Evolutionary conservation across 2,113 vertebrate species (phyloP).

Genomic region (Mastomys natalensis): DNA sequence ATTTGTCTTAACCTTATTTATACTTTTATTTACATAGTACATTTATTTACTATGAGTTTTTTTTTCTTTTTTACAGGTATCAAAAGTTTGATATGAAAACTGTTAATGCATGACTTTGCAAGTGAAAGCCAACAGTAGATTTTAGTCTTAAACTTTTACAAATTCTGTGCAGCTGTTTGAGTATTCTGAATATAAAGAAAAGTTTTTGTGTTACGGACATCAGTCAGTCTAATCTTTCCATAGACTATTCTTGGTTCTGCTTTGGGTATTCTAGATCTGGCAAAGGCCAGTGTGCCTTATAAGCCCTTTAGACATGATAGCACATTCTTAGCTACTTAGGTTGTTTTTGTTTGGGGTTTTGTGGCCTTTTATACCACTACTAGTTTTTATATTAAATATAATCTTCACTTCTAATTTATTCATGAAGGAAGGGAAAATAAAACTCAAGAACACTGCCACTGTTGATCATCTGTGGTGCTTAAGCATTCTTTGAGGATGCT

Average conservation of each 20-base stretch:
- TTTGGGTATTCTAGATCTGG: conserved; percentile 28
- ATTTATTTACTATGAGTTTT: conserved; percentile 72
- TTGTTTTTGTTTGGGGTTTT: conserved; percentile 30
- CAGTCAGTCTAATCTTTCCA: conserved; percentile 58
- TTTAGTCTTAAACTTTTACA: conserved; percentile 71
- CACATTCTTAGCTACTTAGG: conserved; percentile 32
- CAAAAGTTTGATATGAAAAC: conserved; percentile 78
- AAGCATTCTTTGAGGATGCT: conserved; percentile 36
- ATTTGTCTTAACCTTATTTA: conserved; percentile 52
- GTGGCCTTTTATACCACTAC: not conserved
- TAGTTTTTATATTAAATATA: conserved; percentile 37
- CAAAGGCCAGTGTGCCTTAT: conserved; percentile 36
- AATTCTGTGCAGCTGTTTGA: conserved; percentile 63
- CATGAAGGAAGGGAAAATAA: not conserved
- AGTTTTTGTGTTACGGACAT: conserved; percentile 43
- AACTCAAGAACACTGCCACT: not conserved
- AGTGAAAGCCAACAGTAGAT: conserved; percentile 72
- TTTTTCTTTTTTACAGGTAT: conserved; percentile 77
- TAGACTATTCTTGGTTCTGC: conserved; percentile 51
- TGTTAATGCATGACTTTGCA: conserved; percentile 79
- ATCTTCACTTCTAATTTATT: not conserved
- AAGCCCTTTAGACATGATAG: not conserved
- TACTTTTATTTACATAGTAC: conserved; percentile 69
- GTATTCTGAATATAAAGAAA: conserved; percentile 73
- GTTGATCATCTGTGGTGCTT: conserved; percentile 34